These are phyloP conservation scores for Sebastes wilsoni DNA, from an alignment of 2,797 vertebrate species.

Conservation along the genomic window DNA sequence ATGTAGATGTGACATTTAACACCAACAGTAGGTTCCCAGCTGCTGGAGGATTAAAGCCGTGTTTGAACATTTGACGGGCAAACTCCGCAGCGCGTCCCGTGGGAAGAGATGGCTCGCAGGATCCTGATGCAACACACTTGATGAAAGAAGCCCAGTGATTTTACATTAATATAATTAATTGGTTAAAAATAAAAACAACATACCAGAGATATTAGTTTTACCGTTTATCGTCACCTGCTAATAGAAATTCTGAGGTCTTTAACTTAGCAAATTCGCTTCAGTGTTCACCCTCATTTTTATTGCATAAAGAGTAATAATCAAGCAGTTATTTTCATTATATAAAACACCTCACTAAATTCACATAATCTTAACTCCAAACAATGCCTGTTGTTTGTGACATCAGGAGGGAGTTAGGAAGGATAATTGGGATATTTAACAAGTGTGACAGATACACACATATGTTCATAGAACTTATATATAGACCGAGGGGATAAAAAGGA, in stretches of 20 bases:
- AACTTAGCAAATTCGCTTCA: background rate
- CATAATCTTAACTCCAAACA: background rate
- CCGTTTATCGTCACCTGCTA: background rate
- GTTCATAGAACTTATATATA: background rate
- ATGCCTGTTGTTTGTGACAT: background rate
- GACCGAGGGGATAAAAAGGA: background rate
- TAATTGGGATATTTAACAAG: background rate
- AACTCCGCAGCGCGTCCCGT: conserved; percentile 56
- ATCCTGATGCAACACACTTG: conserved; percentile 41
- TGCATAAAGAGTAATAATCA: background rate
- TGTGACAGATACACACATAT: background rate
- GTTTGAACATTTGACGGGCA: conserved; percentile 77
- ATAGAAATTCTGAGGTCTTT: background rate
- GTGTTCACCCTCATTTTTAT: background rate
- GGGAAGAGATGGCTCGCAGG: conserved; percentile 30
- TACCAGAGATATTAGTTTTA: background rate
- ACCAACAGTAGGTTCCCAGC: conserved; percentile 75
- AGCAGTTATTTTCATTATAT: background rate
- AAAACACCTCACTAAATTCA: background rate
- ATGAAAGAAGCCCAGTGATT: conserved; percentile 10
- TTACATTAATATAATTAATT: conserved; percentile 22
- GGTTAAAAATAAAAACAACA: conserved; percentile 30
- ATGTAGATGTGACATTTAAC: conserved; percentile 89
- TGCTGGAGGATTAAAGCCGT: conserved; percentile 81
- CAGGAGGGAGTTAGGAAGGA: background rate